These are phyloP conservation scores for Tapirus terrestris DNA, from an alignment of 2,113 vertebrate species.

Conservation along the genomic window DNA sequence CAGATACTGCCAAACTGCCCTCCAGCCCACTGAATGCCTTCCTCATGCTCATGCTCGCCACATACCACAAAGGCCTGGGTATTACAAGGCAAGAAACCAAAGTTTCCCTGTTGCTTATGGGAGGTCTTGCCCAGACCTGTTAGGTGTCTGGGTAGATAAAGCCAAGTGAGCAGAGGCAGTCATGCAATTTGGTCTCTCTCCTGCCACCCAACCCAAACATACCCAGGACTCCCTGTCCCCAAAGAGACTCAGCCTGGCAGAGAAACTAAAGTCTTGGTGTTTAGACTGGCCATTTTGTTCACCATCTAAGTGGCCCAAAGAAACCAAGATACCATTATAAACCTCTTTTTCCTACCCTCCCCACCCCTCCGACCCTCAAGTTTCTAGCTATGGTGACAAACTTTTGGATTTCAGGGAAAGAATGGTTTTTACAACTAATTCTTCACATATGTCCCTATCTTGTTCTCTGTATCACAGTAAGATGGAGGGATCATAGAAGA, in stretches of 20 bases:
- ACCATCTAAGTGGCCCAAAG: neutral
- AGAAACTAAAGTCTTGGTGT: neutral
- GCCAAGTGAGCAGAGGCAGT: neutral
- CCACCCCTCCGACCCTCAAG: neutral
- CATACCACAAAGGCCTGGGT: neutral
- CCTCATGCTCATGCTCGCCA: neutral
- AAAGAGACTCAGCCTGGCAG: neutral
- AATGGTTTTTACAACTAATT: neutral
- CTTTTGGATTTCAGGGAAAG: constrained; percentile 1
- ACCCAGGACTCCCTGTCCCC: neutral
- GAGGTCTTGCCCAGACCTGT: neutral
- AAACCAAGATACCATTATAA: neutral
- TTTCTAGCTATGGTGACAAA: neutral
- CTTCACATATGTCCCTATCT: neutral
- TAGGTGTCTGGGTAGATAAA: neutral
- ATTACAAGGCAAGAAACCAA: neutral
- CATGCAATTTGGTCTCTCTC: neutral
- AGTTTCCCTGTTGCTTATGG: neutral
- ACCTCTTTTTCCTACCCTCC: neutral
- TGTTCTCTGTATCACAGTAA: neutral
- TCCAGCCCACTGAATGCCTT: neutral
- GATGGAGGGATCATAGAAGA: neutral
- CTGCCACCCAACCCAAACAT: neutral
- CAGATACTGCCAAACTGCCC: neutral
- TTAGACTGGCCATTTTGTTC: neutral